Base-by-base conservation (phyloP, 2,888 invertebrate genomes). In the Pandemis heparana region DNA sequence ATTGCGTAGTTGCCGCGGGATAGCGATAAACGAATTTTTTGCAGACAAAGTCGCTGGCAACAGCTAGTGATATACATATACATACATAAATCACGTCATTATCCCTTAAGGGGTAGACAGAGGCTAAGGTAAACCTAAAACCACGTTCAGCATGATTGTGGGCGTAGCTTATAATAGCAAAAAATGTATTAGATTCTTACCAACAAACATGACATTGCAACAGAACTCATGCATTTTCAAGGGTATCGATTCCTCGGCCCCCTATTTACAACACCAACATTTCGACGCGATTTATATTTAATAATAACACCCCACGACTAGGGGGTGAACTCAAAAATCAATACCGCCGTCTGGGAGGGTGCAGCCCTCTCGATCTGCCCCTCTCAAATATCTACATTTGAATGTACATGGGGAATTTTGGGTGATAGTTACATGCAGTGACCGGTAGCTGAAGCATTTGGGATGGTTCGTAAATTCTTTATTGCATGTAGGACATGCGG, bases 301-400 rank as follows among this genome's bases (percentile, higher is more conserved):
- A 91, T 91, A 91, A 89, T 85, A 89, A 85, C 85, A 84, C 85
- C 87, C 87, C 83, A 79, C 80, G 79, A 85, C 83, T 83, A 83
- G 85, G 85, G 88, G 86, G 87, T 83, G 87, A 72, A 76, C 79
- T 82, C 87, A 87, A 89, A 90, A 91, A 92, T 92, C 92, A 85
- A 92, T 92, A 91, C 82, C 60, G 75, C 82, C 82, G 92, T 92
- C 92, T 92, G 91, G 88, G 88, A 90, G 91, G 91, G 90, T 82
- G 78, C 79, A 76, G 76, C 88, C 89, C 87, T 86, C 84, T 82
- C 78, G 82, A 86, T 76, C 69, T 75, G 77, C 74, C 75, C 75
- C 75, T 76, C 75, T 71, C 74, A 56, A 71, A 77, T 62, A 68
- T 72, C 76, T 76, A 77, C 77, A 77, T 75, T 75, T 71, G 75